These are phyloP conservation scores for Antidorcas marsupialis DNA, from an alignment of 2,113 vertebrate genomes.

Conservation along the genomic window DNA sequence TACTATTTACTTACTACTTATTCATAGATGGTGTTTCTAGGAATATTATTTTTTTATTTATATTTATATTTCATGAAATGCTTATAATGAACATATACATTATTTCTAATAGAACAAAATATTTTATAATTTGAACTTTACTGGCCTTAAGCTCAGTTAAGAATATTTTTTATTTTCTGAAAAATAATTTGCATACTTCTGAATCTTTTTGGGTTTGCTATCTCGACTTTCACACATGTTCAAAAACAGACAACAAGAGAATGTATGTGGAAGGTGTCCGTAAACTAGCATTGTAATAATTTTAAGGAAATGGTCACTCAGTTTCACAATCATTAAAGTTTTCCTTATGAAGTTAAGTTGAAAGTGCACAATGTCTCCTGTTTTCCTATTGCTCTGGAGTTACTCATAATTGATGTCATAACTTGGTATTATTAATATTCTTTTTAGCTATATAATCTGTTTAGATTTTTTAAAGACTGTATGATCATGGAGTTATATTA, in stretches of 20 bases:
- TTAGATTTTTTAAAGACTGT: neutral
- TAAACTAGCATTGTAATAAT: neutral
- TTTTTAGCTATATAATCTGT: neutral
- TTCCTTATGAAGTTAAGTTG: neutral
- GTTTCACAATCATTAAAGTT: neutral
- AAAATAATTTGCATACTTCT: rapidly evolving
- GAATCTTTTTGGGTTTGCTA: too few relatives aligned
- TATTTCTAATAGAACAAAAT: neutral
- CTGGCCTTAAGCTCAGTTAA: neutral
- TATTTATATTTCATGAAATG: neutral
- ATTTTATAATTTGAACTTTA: neutral
- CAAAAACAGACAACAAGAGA: neutral
- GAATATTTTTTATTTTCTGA: neutral
- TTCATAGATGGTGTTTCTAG: neutral
- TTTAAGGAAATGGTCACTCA: neutral
- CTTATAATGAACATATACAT: neutral
- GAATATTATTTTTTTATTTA: neutral
- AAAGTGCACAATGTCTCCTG: neutral
- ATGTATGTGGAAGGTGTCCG: neutral
- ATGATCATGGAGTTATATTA: neutral
- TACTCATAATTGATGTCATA: neutral
- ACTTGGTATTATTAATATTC: neutral
- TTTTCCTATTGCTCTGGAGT: neutral
- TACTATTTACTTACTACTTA: neutral
- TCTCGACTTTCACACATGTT: neutral